Evolutionary conservation across 2,888 invertebrate species (phyloP), one percentile per base, ranked within the genome.

Genomic region (Drosophila barbarae): DNA sequence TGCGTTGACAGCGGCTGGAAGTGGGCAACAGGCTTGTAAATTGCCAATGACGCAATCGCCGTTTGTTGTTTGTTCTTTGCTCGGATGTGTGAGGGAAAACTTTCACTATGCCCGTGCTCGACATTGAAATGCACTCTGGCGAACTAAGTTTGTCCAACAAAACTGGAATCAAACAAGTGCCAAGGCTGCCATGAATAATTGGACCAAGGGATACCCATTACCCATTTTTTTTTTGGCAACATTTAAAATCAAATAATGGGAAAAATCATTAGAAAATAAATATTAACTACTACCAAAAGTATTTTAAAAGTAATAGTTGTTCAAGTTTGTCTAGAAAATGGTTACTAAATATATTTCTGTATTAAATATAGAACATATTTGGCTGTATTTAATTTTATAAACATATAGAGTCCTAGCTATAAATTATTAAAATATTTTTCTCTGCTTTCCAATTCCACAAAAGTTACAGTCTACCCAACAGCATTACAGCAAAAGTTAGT

Each of bases 1-100:
- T 72, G 57, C 60, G 64, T 52, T 69, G 73, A 73, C 71, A 76
- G 54, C 38, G 41, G 35, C 53, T 36, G 50, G 50, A 66, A 42
- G 26, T 61, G 49, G 75, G 78, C 83, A 82, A 77, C 83, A 77
- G 74, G 74, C 69, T 56, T 41, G 41, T 46, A 46, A 63, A 61
- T 70, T 55, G 34, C 52, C 44, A 50, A 41, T 61, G 53, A 59
- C 51, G 69, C 41, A 59, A 51, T 60, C 5, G 60, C 18, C 41
- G 36, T 18, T 26, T 39, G 41, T 61, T 41, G 55, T 47, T 36
- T 30, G 28, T 44, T 59, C 36, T 41, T 56, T 44, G 50, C 36
- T 46, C 30, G 30, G 30, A 18, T 46, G 41, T 65, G 50, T 44
- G 39, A 41, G 54, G 21, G 18, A 52, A 44, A 70, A 69, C 54